phyloP scores from a whole-genome alignment of 2,888 invertebrate genomes.

The Thymelicus lineola region DNA sequence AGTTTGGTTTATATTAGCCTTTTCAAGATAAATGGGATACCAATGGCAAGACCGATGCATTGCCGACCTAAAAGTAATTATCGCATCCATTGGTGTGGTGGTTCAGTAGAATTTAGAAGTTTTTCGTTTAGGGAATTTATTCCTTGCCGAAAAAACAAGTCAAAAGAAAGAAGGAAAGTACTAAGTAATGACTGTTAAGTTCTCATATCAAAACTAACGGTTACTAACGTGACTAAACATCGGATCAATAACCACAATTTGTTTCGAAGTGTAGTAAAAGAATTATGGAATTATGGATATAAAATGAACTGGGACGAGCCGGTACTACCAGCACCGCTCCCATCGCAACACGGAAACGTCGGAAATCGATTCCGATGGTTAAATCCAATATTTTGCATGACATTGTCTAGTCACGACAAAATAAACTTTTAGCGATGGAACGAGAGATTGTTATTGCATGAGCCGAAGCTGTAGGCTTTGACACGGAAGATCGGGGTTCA shows the following conservation, averaged over 20 bases:
- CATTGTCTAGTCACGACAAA: constrained; percentile 16
- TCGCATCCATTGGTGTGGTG: too few species aligned
- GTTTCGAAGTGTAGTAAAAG: constrained; percentile 20
- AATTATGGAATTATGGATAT: constrained; percentile 21
- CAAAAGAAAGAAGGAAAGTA: too few species aligned
- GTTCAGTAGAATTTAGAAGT: too few species aligned
- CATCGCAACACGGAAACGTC: constrained; percentile 53
- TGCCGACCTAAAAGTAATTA: too few species aligned
- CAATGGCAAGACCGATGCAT: too few species aligned
- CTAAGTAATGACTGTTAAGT: too few species aligned
- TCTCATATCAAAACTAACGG: too few species aligned
- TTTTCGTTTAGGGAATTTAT: too few species aligned
- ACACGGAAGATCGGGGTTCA: constrained; percentile 33
- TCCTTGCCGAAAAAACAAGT: too few species aligned
- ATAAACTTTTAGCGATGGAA: background rate
- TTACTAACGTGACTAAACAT: constrained; percentile 8
- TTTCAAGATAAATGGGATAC: too few species aligned
- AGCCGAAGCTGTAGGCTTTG: background rate
- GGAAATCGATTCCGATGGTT: constrained; percentile 59
- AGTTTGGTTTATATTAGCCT: too few species aligned
- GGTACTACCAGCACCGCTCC: constrained; percentile 44
- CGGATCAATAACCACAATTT: constrained; percentile 3
- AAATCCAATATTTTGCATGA: constrained; percentile 49
- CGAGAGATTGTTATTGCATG: constrained; percentile 11
- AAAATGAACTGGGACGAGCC: constrained; percentile 38